Conservation (phyloP, 1,140 invertebrate species). For the Chionoecetes opilio region DNA sequence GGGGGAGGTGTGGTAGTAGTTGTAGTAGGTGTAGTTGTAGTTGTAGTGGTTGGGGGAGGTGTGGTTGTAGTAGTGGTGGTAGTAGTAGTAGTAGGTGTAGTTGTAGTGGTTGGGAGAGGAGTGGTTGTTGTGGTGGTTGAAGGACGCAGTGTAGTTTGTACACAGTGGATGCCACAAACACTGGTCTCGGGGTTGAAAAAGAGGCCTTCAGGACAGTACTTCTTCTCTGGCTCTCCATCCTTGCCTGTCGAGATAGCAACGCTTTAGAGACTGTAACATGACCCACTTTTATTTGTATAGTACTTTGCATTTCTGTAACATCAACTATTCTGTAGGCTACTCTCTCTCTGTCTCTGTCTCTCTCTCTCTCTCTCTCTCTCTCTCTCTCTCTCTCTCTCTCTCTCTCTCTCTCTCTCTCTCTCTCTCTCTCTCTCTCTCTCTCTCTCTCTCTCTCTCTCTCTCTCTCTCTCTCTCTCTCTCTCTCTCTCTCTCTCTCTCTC, state of each 20-base stretch:
- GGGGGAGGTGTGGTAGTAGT: background rate
- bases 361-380: slow-evolving; percentile 32
- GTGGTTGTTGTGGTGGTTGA: background rate
- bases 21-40: background rate
- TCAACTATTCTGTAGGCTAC: background rate
- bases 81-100: background rate
- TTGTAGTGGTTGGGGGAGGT: background rate
- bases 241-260: background rate
- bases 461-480: too few relatives aligned
- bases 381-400: slow-evolving; percentile 43
- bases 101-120: background rate
- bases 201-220: background rate
- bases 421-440: background rate
- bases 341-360: background rate
- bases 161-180: background rate
- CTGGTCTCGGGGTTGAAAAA: slow-evolving; percentile 40
- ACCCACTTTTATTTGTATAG: background rate
- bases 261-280: background rate
- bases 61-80: background rate
- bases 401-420: background rate
- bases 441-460: background rate
- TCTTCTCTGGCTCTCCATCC: slow-evolving; percentile 34
- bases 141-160: background rate
- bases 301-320: background rate
- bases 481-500: too few relatives aligned